phyloP scores from a whole-genome alignment of 1,140 invertebrate species.

The Capitella teleta region DNA sequence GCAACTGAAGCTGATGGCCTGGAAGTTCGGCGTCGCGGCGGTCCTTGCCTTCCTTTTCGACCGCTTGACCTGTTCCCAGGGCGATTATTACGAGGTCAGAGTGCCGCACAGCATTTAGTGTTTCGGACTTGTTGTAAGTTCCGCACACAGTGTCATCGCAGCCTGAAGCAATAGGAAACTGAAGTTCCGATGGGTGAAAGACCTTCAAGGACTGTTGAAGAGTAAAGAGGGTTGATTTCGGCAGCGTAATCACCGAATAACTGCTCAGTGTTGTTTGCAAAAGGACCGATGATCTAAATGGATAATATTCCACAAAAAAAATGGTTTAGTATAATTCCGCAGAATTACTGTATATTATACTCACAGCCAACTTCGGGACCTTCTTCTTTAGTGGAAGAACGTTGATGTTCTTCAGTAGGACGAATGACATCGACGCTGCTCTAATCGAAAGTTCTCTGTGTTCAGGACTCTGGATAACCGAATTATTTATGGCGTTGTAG shows the following conservation, averaged over 20 bases:
- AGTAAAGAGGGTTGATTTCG: not conserved
- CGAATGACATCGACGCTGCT: slow-evolving; percentile 6
- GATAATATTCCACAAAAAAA: not conserved
- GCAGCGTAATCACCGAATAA: slow-evolving; percentile 12
- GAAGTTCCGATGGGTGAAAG: slow-evolving; percentile 6
- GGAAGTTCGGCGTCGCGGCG: slow-evolving; percentile 8
- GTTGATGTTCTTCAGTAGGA: slow-evolving; percentile 8
- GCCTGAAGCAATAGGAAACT: slow-evolving; percentile 2
- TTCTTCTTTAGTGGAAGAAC: slow-evolving; percentile 4
- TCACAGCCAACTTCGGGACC: not conserved
- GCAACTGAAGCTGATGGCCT: slow-evolving; percentile 11
- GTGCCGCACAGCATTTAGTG: not conserved
- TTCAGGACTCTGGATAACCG: slow-evolving; percentile 16
- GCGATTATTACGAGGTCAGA: slow-evolving; percentile 10
- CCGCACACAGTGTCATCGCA: slow-evolving; percentile 2
- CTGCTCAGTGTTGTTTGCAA: slow-evolving; percentile 14
- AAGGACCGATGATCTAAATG: slow-evolving; percentile 12
- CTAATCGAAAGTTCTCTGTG: slow-evolving; percentile 4
- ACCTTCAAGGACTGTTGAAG: slow-evolving; percentile 5
- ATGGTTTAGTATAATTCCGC: not conserved
- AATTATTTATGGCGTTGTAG: slow-evolving; percentile 17
- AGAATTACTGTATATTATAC: no score
- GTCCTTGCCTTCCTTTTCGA: slow-evolving; percentile 14
- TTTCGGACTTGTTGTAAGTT: slow-evolving; percentile 4
- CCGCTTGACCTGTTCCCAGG: slow-evolving; percentile 11